Conservation (phyloP, 1,140 invertebrate genomes). For the Tetramorium simillimum region DNA sequence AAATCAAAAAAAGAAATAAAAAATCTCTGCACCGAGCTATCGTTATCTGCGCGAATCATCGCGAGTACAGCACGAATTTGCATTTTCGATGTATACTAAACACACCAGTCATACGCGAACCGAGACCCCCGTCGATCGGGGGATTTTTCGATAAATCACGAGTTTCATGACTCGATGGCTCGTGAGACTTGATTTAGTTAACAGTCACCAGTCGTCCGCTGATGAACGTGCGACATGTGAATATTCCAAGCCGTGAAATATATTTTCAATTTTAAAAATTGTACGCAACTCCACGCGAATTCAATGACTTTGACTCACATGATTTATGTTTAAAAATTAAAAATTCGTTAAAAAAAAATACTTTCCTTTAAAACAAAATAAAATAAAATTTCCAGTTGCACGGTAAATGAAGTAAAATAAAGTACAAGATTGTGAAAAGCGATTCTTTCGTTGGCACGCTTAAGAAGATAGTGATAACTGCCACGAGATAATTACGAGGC, state of each 20-base stretch:
- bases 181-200: constrained; percentile 2
- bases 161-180: constrained; percentile 5
- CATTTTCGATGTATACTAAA: constrained; percentile 35
- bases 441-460: background rate
- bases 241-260: background rate
- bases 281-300: too few species aligned
- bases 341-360: background rate
- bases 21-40: constrained; percentile 40
- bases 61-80: constrained; percentile 34
- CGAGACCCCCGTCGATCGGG: background rate
- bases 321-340: background rate
- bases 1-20: background rate
- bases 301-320: background rate
- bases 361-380: background rate
- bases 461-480: constrained; percentile 24
- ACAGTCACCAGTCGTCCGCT: constrained; percentile 12
- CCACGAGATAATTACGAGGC: background rate
- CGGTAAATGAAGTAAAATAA: background rate
- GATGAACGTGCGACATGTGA: background rate
- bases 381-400: background rate
- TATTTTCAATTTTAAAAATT: background rate
- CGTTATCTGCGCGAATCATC: constrained; percentile 32
- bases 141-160: constrained; percentile 34
- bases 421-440: background rate
- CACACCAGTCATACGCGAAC: constrained; percentile 3